These are phyloP conservation scores for Psettodes erumei DNA, from an alignment of 2,113 vertebrate genomes.

Conservation along the genomic window DNA sequence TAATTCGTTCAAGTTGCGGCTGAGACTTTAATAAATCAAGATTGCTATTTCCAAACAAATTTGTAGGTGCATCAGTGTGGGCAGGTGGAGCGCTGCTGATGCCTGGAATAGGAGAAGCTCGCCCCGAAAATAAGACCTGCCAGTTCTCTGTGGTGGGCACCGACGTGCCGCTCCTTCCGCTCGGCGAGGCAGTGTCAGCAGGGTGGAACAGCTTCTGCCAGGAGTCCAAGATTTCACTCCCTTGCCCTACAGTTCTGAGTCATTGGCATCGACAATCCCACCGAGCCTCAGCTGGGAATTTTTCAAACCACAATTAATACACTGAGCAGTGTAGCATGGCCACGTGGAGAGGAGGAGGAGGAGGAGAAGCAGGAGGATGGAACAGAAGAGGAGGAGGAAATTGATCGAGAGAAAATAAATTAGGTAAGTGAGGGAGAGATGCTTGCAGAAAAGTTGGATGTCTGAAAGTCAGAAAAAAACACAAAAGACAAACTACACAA, in stretches of 20 bases:
- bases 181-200: conserved; percentile 19
- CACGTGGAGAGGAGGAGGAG: conserved; percentile 23
- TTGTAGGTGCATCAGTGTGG: conserved; percentile 7
- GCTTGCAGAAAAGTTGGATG: conserved; percentile 17
- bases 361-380: background rate
- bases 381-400: conserved; percentile 15
- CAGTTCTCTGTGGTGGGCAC: conserved; percentile 27
- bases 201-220: conserved; percentile 54
- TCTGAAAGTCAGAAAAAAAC: conserved; percentile 9
- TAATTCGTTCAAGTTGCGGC: background rate
- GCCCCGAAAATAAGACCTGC: conserved; percentile 23
- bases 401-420: conserved; percentile 53
- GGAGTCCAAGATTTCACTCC: conserved; percentile 53
- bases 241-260: conserved; percentile 64
- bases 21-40: conserved; percentile 9
- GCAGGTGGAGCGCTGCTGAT: conserved; percentile 15
- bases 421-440: conserved; percentile 25
- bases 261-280: conserved; percentile 62
- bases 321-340: conserved; percentile 59
- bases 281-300: conserved; percentile 59
- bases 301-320: conserved; percentile 72
- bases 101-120: conserved; percentile 10
- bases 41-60: background rate
- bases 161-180: conserved; percentile 35
- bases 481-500: no score